A percentile compares a stretch with the other conserved stretches of the same genome.
Conservation (phyloP, 2,797 vertebrate genomes). For the Epinephelus awoara region DNA sequence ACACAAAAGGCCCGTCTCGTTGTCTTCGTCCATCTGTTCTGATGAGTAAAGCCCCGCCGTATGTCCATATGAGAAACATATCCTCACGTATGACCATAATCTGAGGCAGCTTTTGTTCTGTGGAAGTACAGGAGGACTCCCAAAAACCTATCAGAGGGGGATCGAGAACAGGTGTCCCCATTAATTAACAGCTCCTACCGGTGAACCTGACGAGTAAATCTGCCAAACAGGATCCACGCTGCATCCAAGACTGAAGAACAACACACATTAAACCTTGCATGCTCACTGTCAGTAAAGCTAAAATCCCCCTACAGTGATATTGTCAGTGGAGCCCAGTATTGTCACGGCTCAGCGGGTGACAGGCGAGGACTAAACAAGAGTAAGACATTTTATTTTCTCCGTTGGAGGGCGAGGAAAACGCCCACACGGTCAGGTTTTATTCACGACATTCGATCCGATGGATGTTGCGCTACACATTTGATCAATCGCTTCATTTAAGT, state of each 20-base stretch:
- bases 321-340: constrained; percentile 40
- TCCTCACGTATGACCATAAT: constrained; percentile 25
- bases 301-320: constrained; percentile 16
- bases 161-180: constrained; percentile 67
- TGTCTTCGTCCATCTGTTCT: not conserved
- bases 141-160: constrained; percentile 8
- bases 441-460: not conserved
- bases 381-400: constrained; percentile 19
- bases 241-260: constrained; percentile 44
- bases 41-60: constrained; percentile 28
- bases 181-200: constrained; percentile 65
- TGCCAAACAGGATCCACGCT: constrained; percentile 46
- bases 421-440: constrained; percentile 14
- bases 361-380: constrained; percentile 10
- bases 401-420: not conserved
- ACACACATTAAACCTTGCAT: constrained; percentile 34
- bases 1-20: constrained; percentile 27
- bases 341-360: constrained; percentile 17
- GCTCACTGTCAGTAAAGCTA: constrained; percentile 31
- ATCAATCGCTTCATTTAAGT: constrained; percentile 23
- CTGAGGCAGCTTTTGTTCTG: constrained; percentile 26
- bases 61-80: constrained; percentile 31
- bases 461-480: constrained; percentile 26
- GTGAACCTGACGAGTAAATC: constrained; percentile 39
- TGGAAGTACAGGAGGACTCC: constrained; percentile 16